Base-by-base conservation (phyloP, 2,113 vertebrate genomes). In the Elgaria multicarinata region DNA sequence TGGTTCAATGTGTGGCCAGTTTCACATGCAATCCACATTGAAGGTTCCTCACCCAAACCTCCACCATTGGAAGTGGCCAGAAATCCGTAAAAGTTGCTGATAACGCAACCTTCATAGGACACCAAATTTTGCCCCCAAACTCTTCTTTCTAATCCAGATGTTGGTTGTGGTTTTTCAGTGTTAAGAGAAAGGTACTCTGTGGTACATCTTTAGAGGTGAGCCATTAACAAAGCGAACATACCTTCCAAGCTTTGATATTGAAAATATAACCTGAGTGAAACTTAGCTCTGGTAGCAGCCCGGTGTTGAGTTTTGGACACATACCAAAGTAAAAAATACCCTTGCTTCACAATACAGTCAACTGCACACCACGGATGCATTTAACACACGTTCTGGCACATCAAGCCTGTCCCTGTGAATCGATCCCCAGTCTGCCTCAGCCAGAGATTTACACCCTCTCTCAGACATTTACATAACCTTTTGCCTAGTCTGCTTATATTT, bases 401-500 rank as follows among this genome's bases (percentile, higher is more conserved):
- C 36, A 77, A 31, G 26, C 72, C 24, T 22, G 26, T 44, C 24
- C 58, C 36, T 20, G n/a, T 46, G 77, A 80, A 88, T 88, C 74
- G 88, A 78, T 89, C 74, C 36, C 50, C 55, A 39, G 81, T 53
- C 81, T 77, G 82, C n/a, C 62, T 89, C 81, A 84, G 62, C 88
- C 58, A 89, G 88, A 89, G 81, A 89, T 89, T 89, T 84, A 89
- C 44, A 67, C 72, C 82, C 24, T 66, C 33, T 84, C 58, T 46
- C 46, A 76, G 81, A 77, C 71, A 84, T 89, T 89, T 84, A 89
- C 72, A 89, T 89, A 89, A 89, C 72, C 88, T 84, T 76, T 85
- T 84, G 81, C 81, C 81, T 67, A 67, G 8, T 9, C 81, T 84
- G 44, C 81, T 89, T 84, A 66, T 89, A 89, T 89, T 84, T 89